Evolutionary conservation across 2,113 vertebrate genomes (phyloP).

Genomic region (Mola mola): DNA sequence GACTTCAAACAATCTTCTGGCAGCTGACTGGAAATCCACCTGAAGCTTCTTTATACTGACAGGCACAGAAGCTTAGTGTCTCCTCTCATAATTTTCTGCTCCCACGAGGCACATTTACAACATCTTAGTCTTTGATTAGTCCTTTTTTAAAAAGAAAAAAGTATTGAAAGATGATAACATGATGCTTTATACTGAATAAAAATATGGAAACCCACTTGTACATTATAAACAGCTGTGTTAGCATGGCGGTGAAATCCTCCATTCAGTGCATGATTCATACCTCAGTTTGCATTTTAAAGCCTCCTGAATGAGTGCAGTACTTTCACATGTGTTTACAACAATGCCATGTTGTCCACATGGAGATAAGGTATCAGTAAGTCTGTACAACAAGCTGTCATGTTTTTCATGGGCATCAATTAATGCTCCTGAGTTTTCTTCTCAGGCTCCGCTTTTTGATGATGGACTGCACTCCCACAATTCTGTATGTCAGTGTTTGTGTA

Average conservation of each 20-base stretch:
- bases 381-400: conserved; percentile 31
- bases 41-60: conserved; percentile 22
- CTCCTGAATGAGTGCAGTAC: conserved; percentile 42
- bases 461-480: conserved; percentile 5
- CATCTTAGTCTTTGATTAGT: conserved; percentile 37
- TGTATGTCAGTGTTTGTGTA: conserved; percentile 17
- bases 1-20: conserved; percentile 28
- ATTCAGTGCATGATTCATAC: conserved; percentile 39
- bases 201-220: conserved; percentile 46
- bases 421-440: conserved; percentile 23
- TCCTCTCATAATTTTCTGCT: conserved; percentile 33
- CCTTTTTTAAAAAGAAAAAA: conserved; percentile 16
- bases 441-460: conserved; percentile 13
- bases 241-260: conserved; percentile 18
- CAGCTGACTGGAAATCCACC: conserved; percentile 36
- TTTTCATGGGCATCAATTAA: conserved; percentile 31
- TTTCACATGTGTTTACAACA: conserved; percentile 3
- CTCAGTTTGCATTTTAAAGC: conserved; percentile 55
- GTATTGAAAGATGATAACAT: conserved; percentile 23
- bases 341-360: conserved; percentile 36
- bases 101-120: conserved; percentile 61
- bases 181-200: conserved; percentile 42
- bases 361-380: conserved; percentile 30
- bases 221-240: conserved; percentile 53
- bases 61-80: conserved; percentile 31